phyloP scores from a whole-genome alignment of 2,888 invertebrate genomes.

The Agrotis clavis region DNA sequence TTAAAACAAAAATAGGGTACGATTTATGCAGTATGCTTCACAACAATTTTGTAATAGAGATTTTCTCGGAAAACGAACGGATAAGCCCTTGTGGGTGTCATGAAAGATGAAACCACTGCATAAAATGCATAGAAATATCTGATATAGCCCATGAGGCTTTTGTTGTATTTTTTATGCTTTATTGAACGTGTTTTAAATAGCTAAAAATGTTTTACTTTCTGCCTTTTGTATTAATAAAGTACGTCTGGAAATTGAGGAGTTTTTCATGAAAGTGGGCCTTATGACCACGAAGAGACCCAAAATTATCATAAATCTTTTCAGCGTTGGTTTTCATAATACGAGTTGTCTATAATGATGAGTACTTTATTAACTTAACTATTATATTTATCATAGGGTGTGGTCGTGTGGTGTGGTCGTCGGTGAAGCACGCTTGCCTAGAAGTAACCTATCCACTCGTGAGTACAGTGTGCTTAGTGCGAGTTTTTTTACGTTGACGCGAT shows the following conservation, averaged over 20 bases:
- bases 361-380: too few relatives aligned
- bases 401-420: too few relatives aligned
- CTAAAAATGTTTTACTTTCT: background rate
- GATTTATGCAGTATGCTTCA: background rate
- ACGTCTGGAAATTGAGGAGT: background rate
- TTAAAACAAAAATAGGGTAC: background rate
- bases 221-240: background rate
- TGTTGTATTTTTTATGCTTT: background rate
- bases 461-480: too few relatives aligned
- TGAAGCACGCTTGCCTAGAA: too few relatives aligned
- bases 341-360: too few relatives aligned
- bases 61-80: background rate
- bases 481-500: too few relatives aligned
- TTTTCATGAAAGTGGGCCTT: background rate
- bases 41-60: background rate
- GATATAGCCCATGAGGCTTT: background rate
- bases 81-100: background rate
- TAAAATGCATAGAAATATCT: conserved; percentile 5
- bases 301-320: background rate
- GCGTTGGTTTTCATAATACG: too few relatives aligned
- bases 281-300: background rate
- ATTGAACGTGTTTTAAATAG: too few relatives aligned
- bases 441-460: too few relatives aligned
- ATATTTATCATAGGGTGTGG: too few relatives aligned
- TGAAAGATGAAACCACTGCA: background rate